Evolutionary conservation across 53 echinoderm and acorn worm genomes (phyloP).

Genomic region (Echinometra lucunter): DNA sequence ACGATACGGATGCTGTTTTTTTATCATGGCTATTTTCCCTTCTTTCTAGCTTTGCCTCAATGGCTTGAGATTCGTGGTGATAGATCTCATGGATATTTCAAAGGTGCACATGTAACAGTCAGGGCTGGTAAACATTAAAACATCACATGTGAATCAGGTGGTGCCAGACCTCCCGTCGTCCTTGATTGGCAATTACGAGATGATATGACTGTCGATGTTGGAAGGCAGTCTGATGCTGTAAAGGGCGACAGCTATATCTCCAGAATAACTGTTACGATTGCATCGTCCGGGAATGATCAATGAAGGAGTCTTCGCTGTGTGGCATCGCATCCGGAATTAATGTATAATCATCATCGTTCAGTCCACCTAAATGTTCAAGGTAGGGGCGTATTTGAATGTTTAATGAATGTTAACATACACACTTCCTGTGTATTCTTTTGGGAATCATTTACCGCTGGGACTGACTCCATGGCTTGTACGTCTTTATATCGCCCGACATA

Average conservation of each 20-base stretch:
- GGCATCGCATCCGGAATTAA: background rate
- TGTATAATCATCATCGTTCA: background rate
- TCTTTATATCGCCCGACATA: too few species aligned
- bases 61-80: too few species aligned
- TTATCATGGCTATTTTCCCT: too few species aligned
- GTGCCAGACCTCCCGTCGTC: background rate
- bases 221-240: background rate
- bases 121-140: background rate
- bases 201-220: background rate
- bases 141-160: background rate
- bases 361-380: background rate
- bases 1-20: too few species aligned
- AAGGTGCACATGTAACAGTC: background rate
- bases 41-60: too few species aligned
- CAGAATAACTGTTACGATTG: background rate
- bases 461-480: too few species aligned
- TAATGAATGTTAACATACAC: too few species aligned
- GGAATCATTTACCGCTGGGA: too few species aligned
- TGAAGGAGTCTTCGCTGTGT: background rate
- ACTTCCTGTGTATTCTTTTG: too few species aligned
- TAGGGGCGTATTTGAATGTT: background rate
- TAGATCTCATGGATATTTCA: too few species aligned
- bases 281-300: background rate
- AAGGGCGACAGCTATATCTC: background rate
- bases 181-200: background rate